These are phyloP conservation scores for Dasyornis broadbenti DNA, from an alignment of 2,113 vertebrate species.

Conservation along the genomic window DNA sequence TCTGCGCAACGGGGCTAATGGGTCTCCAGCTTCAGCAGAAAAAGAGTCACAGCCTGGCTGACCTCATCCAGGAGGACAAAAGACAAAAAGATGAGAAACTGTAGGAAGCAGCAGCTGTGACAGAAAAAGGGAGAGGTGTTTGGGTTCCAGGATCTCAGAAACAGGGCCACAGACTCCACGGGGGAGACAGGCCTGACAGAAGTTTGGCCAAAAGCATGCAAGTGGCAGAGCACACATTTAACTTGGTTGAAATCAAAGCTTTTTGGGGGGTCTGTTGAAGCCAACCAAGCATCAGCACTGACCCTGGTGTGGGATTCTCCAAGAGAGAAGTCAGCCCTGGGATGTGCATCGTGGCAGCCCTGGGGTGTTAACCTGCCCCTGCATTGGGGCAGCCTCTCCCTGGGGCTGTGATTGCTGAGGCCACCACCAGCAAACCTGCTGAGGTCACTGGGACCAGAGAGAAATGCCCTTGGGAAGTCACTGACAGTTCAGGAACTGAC, in stretches of 20 bases:
- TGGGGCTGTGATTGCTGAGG: background rate
- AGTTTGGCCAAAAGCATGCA: background rate
- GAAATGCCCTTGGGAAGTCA: background rate
- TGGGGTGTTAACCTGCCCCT: accelerated
- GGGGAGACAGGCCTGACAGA: background rate
- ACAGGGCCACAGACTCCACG: accelerated
- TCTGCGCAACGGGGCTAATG: background rate
- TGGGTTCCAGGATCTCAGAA: background rate
- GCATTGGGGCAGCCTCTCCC: background rate
- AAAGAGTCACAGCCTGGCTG: background rate
- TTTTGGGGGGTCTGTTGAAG: background rate
- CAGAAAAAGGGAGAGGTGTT: background rate
- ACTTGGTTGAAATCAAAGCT: background rate
- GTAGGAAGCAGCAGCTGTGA: background rate
- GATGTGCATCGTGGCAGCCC: accelerated
- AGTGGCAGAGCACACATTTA: background rate
- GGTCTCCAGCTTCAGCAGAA: background rate
- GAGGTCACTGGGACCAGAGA: accelerated
- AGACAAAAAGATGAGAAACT: background rate
- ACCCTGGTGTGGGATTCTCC: background rate
- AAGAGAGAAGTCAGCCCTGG: background rate
- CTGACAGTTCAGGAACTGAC: background rate
- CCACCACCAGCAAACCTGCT: background rate
- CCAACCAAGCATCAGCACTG: accelerated
- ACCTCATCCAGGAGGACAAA: background rate